phyloP scores from a whole-genome alignment of 2,113 vertebrate genomes.

The Lanius ludovicianus region DNA sequence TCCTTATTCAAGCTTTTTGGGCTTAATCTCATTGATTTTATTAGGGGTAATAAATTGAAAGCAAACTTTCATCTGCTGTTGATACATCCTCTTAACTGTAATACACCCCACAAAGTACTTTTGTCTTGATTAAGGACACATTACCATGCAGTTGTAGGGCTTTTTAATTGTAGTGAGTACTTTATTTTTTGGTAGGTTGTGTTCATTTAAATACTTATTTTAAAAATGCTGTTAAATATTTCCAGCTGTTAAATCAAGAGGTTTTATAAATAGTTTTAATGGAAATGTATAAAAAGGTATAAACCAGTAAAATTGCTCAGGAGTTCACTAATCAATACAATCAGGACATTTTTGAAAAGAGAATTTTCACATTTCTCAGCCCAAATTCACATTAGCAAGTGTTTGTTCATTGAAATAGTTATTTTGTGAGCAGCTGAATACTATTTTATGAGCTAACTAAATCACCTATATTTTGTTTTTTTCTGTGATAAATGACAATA shows the following conservation, averaged over 20 bases:
- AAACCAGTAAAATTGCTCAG: background rate
- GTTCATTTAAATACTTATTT: background rate
- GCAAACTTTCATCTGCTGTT: constrained; percentile 11
- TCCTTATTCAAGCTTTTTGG: background rate
- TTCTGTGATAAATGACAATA: constrained; percentile 2
- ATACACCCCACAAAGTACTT: background rate
- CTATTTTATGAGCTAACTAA: background rate
- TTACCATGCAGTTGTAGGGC: background rate
- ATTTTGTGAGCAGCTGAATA: background rate
- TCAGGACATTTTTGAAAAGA: background rate
- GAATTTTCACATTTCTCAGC: background rate
- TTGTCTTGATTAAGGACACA: background rate
- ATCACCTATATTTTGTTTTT: background rate
- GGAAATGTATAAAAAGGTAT: background rate
- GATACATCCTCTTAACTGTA: background rate
- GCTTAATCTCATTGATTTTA: constrained; percentile 13
- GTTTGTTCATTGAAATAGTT: background rate
- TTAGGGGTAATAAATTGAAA: constrained; percentile 18
- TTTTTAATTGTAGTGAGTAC: background rate
- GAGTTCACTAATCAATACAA: background rate
- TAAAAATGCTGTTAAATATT: background rate
- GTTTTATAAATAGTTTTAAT: background rate
- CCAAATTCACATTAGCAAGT: background rate
- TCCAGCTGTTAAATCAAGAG: background rate
- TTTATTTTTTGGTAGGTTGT: background rate